These are phyloP conservation scores for Sebastolobus altivelis DNA, from an alignment of 2,797 vertebrate species.

Conservation along the genomic window DNA sequence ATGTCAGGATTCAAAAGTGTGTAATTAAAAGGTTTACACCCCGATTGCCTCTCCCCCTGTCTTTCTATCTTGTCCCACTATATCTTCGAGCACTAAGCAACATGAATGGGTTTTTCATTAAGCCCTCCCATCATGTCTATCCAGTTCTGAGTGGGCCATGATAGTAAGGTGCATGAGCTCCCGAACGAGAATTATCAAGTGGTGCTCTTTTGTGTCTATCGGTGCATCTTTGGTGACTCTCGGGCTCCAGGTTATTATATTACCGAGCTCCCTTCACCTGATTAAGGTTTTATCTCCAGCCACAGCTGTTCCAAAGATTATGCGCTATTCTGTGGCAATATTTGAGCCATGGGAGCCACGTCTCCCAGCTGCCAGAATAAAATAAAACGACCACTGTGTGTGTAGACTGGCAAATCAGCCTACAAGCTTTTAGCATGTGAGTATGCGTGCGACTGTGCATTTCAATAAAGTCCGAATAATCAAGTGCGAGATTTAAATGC, in stretches of 20 bases:
- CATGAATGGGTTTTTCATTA: slow-evolving; percentile 56
- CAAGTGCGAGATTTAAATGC: slow-evolving; percentile 20
- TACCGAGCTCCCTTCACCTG: slow-evolving; percentile 73
- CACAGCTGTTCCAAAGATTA: slow-evolving; percentile 81
- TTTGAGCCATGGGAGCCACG: slow-evolving; percentile 60
- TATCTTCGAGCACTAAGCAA: slow-evolving; percentile 35
- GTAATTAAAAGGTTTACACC: slow-evolving; percentile 19
- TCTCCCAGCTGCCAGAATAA: slow-evolving; percentile 59
- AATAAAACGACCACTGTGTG: slow-evolving; percentile 7
- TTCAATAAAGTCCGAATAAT: slow-evolving; percentile 30
- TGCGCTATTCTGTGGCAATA: slow-evolving; percentile 65
- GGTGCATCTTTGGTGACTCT: slow-evolving; percentile 61
- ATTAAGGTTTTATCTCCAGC: slow-evolving; percentile 81
- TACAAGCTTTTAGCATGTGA: slow-evolving; percentile 8
- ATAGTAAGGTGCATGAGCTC: slow-evolving; percentile 59
- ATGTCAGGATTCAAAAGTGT: slow-evolving; percentile 18
- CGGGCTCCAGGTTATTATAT: slow-evolving; percentile 81
- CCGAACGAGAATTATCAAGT: slow-evolving; percentile 71
- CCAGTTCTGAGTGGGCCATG: slow-evolving; percentile 42
- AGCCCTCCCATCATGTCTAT: slow-evolving; percentile 54
- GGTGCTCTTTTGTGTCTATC: slow-evolving; percentile 72
- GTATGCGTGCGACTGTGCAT: slow-evolving; percentile 3
- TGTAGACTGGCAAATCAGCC: slow-evolving; percentile 30
- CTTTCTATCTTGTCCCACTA: slow-evolving; percentile 6
- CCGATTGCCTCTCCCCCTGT: background rate